phyloP scores from a whole-genome alignment of 2,113 vertebrate species.

The Martes martes region DNA sequence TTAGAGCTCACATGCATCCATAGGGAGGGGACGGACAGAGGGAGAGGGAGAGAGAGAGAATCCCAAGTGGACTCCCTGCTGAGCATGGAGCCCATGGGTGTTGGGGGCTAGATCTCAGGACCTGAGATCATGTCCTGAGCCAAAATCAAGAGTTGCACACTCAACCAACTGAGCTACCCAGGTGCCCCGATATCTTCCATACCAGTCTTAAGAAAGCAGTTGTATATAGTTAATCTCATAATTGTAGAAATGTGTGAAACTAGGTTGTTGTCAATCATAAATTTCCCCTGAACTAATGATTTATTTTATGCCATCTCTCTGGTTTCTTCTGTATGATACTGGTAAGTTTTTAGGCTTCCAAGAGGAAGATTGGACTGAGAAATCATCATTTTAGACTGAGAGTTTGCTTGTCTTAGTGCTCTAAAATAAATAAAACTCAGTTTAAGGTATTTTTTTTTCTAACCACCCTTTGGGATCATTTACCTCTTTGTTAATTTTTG shows the following conservation, averaged over 20 bases:
- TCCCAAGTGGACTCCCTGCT: neutral
- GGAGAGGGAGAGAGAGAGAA: neutral
- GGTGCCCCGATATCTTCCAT: neutral
- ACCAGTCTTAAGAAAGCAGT: neutral
- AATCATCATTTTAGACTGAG: neutral
- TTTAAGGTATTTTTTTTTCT: neutral
- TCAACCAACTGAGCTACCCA: neutral
- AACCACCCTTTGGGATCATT: neutral
- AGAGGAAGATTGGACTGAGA: neutral
- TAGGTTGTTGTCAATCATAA: neutral
- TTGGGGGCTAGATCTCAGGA: neutral
- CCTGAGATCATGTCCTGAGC: neutral
- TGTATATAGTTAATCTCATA: neutral
- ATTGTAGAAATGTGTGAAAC: neutral
- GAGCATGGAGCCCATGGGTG: neutral
- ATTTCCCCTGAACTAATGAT: neutral
- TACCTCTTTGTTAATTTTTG: neutral
- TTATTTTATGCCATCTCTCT: neutral
- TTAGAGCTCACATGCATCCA: neutral
- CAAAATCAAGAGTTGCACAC: neutral
- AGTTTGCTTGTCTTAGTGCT: neutral
- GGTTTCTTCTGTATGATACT: neutral
- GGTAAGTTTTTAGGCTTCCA: neutral
- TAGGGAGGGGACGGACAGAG: neutral
- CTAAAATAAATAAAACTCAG: neutral